Conservation (phyloP, 1,140 invertebrate genomes). For the Magallana gigas region DNA sequence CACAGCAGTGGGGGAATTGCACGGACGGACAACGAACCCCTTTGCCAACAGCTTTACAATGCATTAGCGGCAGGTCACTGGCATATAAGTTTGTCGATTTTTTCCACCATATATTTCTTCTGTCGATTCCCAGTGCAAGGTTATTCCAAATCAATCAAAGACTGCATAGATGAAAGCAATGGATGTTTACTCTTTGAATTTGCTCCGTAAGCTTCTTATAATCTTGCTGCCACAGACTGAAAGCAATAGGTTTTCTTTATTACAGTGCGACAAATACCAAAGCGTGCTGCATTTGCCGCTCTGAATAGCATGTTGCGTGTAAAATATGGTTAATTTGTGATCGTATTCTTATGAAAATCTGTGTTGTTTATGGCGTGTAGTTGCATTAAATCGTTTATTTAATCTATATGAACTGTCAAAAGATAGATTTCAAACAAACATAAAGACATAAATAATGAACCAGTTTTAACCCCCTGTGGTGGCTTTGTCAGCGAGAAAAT, state of each 20-base stretch:
- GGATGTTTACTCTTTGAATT: background rate
- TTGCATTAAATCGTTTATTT: no score
- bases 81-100: conserved; percentile 23
- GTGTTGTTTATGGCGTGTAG: no score
- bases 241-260: no score
- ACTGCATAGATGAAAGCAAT: background rate
- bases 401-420: no score
- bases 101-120: background rate
- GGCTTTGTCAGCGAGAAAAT: background rate
- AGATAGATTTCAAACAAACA: background rate
- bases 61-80: conserved; percentile 27
- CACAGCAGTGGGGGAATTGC: background rate
- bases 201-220: background rate
- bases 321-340: no score
- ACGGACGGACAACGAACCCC: background rate
- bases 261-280: no score
- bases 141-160: background rate
- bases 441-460: background rate
- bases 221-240: no score
- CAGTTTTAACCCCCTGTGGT: background rate
- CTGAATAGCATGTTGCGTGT: no score
- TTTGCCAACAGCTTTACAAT: conserved; percentile 24
- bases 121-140: background rate
- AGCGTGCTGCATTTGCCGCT: no score
- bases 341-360: no score